phyloP scores from a whole-genome alignment of 1,140 invertebrate genomes.

The Drosophila arizonae region DNA sequence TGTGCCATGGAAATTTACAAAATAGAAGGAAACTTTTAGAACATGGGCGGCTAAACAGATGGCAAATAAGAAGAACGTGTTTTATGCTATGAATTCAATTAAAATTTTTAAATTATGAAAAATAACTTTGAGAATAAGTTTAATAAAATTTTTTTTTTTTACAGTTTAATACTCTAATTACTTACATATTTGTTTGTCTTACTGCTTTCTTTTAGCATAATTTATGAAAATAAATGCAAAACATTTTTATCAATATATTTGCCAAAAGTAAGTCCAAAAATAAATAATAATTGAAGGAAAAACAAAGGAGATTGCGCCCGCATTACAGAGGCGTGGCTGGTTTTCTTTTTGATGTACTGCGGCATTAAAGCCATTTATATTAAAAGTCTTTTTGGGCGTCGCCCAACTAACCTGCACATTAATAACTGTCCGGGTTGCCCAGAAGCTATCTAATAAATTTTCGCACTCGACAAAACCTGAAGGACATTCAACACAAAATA shows the following conservation, averaged over 20 bases:
- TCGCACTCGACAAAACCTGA: conserved; percentile 60
- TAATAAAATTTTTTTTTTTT: no score
- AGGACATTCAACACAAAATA: conserved; percentile 76
- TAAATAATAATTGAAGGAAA: neutral
- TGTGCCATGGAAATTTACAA: neutral
- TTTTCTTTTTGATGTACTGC: conserved; percentile 12
- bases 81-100: no score
- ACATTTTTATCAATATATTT: conserved; percentile 1
- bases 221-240: conserved; percentile 7
- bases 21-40: neutral
- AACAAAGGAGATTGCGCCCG: neutral
- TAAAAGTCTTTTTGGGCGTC: conserved; percentile 24
- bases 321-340: neutral
- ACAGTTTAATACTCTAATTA: no score
- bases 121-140: no score
- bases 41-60: neutral
- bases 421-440: conserved; percentile 49
- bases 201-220: neutral
- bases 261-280: neutral
- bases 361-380: conserved; percentile 60
- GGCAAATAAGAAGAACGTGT: neutral
- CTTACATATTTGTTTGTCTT: neutral
- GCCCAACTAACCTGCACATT: conserved; percentile 61
- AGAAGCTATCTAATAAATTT: conserved; percentile 64
- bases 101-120: no score